These are phyloP conservation scores for Papilio glaucus DNA, from an alignment of 1,140 invertebrate genomes.

Conservation along the genomic window DNA sequence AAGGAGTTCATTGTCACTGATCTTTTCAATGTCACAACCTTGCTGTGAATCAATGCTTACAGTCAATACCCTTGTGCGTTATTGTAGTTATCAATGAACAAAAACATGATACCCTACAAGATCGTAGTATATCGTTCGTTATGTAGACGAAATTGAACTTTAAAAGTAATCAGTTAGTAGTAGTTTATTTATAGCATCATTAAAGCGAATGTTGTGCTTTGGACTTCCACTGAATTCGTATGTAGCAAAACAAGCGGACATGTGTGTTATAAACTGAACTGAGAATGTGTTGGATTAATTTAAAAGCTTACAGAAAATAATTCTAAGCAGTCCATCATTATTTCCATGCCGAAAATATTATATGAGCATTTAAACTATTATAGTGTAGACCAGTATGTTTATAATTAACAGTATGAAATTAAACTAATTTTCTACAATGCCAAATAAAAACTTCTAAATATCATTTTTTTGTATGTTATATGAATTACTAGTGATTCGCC, in stretches of 20 bases:
- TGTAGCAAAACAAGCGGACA: conserved; percentile 10
- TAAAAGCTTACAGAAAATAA: conserved; percentile 27
- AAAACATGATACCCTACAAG: background rate
- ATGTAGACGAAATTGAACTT: background rate
- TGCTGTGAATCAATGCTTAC: background rate
- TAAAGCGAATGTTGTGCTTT: conserved; percentile 4
- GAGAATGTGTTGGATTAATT: conserved; percentile 1
- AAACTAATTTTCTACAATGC: too few relatives aligned
- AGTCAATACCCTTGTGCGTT: background rate
- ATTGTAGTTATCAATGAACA: background rate
- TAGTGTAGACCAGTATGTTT: too few relatives aligned
- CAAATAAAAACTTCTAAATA: too few relatives aligned
- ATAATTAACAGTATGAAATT: too few relatives aligned
- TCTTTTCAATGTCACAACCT: background rate
- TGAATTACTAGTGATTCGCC: too few relatives aligned
- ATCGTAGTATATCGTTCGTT: background rate
- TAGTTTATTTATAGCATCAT: background rate
- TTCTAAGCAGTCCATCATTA: too few relatives aligned
- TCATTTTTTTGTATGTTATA: too few relatives aligned
- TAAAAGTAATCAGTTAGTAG: background rate
- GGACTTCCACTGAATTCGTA: conserved; percentile 12
- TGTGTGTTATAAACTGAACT: conserved; percentile 5
- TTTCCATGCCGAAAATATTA: too few relatives aligned
- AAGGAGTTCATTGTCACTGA: conserved; percentile 6
- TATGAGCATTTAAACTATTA: too few relatives aligned